These are phyloP conservation scores for Agriopis aurantiaria DNA, from an alignment of 2,888 invertebrate species.

Conservation along the genomic window DNA sequence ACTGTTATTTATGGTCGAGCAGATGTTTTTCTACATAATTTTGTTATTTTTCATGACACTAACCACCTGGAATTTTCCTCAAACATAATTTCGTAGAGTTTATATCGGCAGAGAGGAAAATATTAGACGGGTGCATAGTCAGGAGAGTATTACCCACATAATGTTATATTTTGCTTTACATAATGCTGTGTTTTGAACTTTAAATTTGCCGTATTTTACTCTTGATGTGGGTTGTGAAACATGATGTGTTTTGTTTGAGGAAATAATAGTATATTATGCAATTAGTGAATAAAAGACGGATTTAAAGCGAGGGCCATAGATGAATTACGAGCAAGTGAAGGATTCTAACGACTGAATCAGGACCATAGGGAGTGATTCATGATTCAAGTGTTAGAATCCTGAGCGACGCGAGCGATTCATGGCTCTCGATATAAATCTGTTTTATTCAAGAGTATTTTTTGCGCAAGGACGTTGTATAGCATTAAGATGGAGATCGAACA, in stretches of 20 bases:
- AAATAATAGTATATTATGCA: neutral
- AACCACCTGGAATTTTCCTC: slow-evolving; percentile 12
- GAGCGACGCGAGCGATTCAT: too few species aligned
- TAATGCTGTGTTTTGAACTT: slow-evolving; percentile 6
- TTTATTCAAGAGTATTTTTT: too few species aligned
- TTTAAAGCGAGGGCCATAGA: too few species aligned
- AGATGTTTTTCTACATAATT: neutral
- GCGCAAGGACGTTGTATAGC: too few species aligned
- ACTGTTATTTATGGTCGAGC: neutral
- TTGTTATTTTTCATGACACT: slow-evolving; percentile 1
- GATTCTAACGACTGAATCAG: too few species aligned
- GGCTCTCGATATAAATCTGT: too few species aligned
- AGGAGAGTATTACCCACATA: neutral
- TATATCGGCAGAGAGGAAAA: slow-evolving; percentile 7
- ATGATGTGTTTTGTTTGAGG: neutral
- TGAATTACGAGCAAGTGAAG: too few species aligned
- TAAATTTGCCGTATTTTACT: neutral
- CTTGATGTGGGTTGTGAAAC: neutral
- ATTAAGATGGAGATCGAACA: too few species aligned
- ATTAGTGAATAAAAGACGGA: too few species aligned
- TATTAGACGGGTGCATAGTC: slow-evolving; percentile 9
- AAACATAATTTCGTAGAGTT: slow-evolving; percentile 11
- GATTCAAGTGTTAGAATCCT: too few species aligned
- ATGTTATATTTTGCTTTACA: slow-evolving; percentile 6
- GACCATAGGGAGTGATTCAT: too few species aligned